Percentiles rank a stretch among this genome's conserved stretches.
phyloP scores from a whole-genome alignment of 2,888 invertebrate species.

The Sarcophaga variegata region DNA sequence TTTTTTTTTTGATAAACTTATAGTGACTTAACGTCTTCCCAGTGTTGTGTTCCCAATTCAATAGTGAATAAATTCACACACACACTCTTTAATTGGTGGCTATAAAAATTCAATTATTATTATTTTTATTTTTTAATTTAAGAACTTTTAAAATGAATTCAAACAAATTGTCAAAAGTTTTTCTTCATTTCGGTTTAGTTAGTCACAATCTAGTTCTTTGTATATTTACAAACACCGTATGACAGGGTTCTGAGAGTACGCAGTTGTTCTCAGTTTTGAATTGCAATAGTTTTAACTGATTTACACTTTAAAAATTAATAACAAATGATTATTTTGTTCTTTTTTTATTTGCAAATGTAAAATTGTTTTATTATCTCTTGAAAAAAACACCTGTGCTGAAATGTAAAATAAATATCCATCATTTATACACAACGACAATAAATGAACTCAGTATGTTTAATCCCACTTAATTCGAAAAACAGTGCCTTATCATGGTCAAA shows the following conservation, averaged over 20 bases:
- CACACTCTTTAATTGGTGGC: background rate
- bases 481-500: background rate
- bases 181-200: background rate
- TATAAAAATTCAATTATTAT: background rate
- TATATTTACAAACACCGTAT: too few species aligned
- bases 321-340: background rate
- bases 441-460: background rate
- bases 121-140: background rate
- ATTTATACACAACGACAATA: background rate
- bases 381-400: constrained; percentile 14
- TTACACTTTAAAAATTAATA: background rate
- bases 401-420: background rate
- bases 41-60: background rate
- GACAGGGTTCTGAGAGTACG: too few species aligned
- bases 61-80: background rate
- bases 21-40: constrained; percentile 8
- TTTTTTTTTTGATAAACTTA: constrained; percentile 18
- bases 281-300: too few species aligned
- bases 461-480: background rate
- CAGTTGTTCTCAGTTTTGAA: too few species aligned
- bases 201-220: background rate
- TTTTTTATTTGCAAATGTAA: background rate
- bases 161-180: background rate
- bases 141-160: background rate
- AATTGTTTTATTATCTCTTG: background rate